These are phyloP conservation scores for Leptodirus hochenwartii DNA, from an alignment of 2,888 invertebrate genomes.

Conservation along the genomic window DNA sequence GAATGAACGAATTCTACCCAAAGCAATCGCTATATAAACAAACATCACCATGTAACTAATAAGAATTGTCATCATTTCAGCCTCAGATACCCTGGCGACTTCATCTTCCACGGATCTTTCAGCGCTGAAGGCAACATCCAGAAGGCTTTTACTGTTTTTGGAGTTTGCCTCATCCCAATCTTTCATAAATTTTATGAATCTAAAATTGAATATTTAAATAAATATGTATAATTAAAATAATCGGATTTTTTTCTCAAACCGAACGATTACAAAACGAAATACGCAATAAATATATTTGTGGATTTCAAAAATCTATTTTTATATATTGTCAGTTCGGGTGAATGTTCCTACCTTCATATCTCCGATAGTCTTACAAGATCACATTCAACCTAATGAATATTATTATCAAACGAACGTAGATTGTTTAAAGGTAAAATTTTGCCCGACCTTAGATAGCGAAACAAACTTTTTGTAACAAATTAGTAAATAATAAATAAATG, in stretches of 20 bases:
- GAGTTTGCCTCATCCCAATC: constrained; percentile 31
- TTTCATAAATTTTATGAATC: constrained; percentile 48
- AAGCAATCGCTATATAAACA: constrained; percentile 66
- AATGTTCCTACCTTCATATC: too few species aligned
- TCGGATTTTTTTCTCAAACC: background rate
- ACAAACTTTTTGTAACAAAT: too few species aligned
- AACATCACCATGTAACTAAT: constrained; percentile 91
- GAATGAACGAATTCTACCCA: constrained; percentile 55
- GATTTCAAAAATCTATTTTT: too few species aligned
- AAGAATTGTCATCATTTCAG: constrained; percentile 67
- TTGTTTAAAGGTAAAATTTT: too few species aligned
- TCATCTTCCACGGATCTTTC: constrained; percentile 89
- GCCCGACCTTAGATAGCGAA: too few species aligned
- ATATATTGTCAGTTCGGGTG: too few species aligned
- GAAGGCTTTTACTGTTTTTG: constrained; percentile 32
- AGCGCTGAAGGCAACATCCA: constrained; percentile 55
- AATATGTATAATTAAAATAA: constrained; percentile 5
- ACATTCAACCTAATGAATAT: too few species aligned
- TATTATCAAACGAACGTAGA: too few species aligned
- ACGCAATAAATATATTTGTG: too few species aligned
- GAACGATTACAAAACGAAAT: background rate
- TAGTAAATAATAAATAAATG: too few species aligned
- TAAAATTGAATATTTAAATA: constrained; percentile 16
- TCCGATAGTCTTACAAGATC: too few species aligned
- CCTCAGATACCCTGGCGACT: constrained; percentile 65